Base-by-base conservation (phyloP, 92 coral and sea anemone genomes). In the Isaurus tuberculatus region DNA sequence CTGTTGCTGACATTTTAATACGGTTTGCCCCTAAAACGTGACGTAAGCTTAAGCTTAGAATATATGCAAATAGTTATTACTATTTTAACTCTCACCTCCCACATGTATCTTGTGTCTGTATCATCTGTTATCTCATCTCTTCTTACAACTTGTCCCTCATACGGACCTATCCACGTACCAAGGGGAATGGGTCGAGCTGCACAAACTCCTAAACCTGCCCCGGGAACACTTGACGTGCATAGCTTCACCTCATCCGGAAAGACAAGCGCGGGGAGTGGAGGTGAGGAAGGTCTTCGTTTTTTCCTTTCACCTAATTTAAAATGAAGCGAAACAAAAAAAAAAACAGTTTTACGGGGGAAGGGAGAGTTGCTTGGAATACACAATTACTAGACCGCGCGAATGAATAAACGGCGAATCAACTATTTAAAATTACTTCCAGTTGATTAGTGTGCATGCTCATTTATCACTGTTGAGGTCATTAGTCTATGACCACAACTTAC, bases 161-260 rank as follows among this genome's bases (percentile, higher is more conserved):
- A 95, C 5, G 98, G 98, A 55, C 98, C 98, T 65, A 95, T 95
- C 98, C 98, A 95, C 0, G 98, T 95, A 13, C 98, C 98, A 2
- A 94, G 95, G 16, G 98, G 98, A 70, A 95, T 89, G 88, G 93
- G 86, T 25, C 93, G 98, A 71, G 98, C 88, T 32, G 98, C 97
- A 83, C 98, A 93, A 23, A 95, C 98, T 65, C 98, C 98, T 22
- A 85, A 86, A 34, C 88, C 88, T 31, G 93, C 93, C 5, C 98
- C 98, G 75, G 98, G 95, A 11, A 95, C 93, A 63, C 98, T 90
- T 68, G 98, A 95, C 58, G 85, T 84, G 70, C 98, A 95, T 42
- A 92, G 88, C 37, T 84, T 87, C 49, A 95, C 97, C 48, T 94
- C 98, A 78, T 90, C 98, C 26, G 98, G 98, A 79, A 93, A 93